Base-by-base conservation (phyloP, 2,113 vertebrate species). In the Miniopterus natalensis region DNA sequence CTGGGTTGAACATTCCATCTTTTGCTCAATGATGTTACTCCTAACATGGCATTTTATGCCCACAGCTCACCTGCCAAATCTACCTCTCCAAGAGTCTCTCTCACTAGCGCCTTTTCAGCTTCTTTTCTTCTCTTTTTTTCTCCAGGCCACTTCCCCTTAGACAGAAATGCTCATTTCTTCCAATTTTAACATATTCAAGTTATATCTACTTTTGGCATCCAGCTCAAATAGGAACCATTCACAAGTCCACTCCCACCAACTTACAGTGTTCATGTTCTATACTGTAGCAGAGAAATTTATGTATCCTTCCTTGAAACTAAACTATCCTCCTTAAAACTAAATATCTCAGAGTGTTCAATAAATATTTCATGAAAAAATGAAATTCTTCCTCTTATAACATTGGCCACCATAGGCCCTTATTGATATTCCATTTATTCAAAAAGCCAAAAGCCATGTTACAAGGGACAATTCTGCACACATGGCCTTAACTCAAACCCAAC, bases 361-460 rank as follows among this genome's bases (percentile, higher is more conserved):
- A 81, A 70, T 84, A 84, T 57, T 80, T 90, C 90, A 90, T 57
- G 11, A 78, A 55, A 57, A 78, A 79, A 74, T 40, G 3, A 65
- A 87, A 66, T 87, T 59, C 8, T 80, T 94, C 73, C 20, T 78
- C 47, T 49, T 20, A 12, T 13, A 79, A 23, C 9, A 57, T 11
- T 86, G 70, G 71, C 29, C 81, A 94, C 51, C 47, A 75, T 0
- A 74, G 17, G 74, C 27, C 21, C 18, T 57, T 68, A 47, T 1
- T 66, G 71, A 77, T 11, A 71, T 21, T 90, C 68, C 73, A 49
- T 85, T 73, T 93, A 78, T n/a, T 88, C 55, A 77, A 93, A 45
- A 77, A 74, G 74, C 0, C 14, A 87, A 66, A 36, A 89, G n/a
- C n/a, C 29, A 47, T 23, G n/a, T 63, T 59, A 27, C n/a, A 75